phyloP scores from a whole-genome alignment of 2,113 vertebrate genomes.

The Tauraco erythrolophus region DNA sequence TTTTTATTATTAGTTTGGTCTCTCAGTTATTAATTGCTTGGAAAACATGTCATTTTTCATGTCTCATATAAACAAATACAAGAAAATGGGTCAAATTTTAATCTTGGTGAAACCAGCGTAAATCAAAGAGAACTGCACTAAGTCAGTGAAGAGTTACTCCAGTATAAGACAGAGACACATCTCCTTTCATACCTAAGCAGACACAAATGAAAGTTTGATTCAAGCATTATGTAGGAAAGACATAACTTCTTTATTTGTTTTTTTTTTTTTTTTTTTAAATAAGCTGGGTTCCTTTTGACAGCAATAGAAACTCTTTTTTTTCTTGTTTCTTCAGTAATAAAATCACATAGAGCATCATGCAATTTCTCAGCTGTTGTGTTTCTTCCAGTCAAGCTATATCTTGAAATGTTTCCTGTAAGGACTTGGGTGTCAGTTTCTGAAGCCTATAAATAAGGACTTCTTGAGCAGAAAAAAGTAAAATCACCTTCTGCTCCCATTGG shows the following conservation, averaged over 20 bases:
- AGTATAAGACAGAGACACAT: neutral
- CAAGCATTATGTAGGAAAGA: neutral
- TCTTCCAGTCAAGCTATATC: neutral
- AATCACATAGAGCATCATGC: neutral
- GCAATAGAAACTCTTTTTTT: neutral
- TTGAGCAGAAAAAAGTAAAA: neutral
- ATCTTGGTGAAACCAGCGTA: neutral
- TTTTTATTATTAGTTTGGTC: conserved; percentile 52
- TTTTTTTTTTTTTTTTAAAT: neutral
- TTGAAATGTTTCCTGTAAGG: neutral
- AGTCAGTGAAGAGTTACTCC: neutral
- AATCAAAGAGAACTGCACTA: neutral
- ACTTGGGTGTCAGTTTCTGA: neutral
- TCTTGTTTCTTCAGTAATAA: neutral
- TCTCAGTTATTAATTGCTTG: conserved; percentile 38
- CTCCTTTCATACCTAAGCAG: neutral
- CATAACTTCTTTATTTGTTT: neutral
- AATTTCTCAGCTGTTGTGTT: neutral
- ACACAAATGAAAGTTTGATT: neutral
- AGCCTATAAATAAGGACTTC: neutral
- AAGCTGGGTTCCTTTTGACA: neutral
- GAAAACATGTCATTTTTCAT: conserved; percentile 47
- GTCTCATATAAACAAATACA: conserved; percentile 7
- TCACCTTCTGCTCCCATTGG: neutral
- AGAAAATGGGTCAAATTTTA: neutral